Conservation (phyloP, 1,140 invertebrate genomes). For the Latrodectus geometricus region DNA sequence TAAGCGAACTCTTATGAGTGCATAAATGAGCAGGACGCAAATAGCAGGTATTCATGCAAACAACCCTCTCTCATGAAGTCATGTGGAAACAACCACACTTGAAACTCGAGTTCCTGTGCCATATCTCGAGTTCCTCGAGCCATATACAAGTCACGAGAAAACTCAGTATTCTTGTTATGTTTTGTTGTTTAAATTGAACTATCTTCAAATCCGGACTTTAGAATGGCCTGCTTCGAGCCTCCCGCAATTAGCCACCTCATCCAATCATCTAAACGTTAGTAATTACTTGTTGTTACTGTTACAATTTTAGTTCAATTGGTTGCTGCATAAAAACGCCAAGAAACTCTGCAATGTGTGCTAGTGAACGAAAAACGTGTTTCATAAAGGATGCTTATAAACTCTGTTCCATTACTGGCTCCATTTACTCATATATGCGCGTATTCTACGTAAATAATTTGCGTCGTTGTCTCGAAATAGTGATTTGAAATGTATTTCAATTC, state of each 20-base stretch:
- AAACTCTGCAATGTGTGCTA: background rate
- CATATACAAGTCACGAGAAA: background rate
- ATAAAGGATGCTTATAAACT: background rate
- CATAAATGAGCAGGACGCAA: background rate
- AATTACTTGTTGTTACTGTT: background rate
- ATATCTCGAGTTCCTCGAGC: too few species aligned
- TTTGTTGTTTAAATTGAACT: background rate
- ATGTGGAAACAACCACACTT: background rate
- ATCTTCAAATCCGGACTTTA: background rate
- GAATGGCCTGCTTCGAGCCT: background rate
- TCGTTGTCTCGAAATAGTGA: background rate
- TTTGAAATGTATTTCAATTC: too few species aligned
- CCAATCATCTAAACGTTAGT: background rate
- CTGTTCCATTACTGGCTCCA: background rate
- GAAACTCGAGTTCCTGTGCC: background rate
- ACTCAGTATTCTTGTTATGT: background rate
- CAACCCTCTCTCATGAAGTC: background rate
- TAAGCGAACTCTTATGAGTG: background rate
- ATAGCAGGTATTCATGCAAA: background rate
- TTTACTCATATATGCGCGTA: background rate
- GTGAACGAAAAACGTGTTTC: background rate
- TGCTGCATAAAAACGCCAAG: background rate
- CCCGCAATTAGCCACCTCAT: background rate
- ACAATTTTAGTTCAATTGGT: background rate
- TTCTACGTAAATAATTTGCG: background rate